Percentiles rank a stretch among this genome's conserved stretches.
These are phyloP conservation scores for Drosophila lini DNA, from an alignment of 1,140 invertebrate species.

Conservation along the genomic window DNA sequence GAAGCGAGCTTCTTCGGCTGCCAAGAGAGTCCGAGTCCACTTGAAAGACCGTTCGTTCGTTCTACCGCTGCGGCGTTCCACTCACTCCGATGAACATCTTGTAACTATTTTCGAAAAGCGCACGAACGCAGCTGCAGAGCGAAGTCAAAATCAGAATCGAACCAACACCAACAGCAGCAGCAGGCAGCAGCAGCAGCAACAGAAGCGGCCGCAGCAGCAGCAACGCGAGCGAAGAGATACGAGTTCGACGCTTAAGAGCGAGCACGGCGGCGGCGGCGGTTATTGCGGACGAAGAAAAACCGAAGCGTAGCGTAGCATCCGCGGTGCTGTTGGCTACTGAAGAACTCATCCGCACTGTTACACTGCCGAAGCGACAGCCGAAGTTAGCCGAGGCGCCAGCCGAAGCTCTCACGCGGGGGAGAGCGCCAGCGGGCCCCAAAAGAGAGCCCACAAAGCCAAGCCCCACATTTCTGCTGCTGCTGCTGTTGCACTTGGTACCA, in stretches of 20 bases:
- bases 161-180: conserved; percentile 40
- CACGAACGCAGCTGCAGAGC: conserved; percentile 83
- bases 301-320: conserved; percentile 78
- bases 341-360: conserved; percentile 66
- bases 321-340: conserved; percentile 73
- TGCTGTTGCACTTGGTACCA: conserved; percentile 30
- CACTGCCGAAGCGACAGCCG: conserved; percentile 38
- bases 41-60: conserved; percentile 62
- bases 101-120: conserved; percentile 84
- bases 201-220: conserved; percentile 15
- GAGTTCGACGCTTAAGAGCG: conserved; percentile 52
- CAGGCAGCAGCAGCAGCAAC: conserved; percentile 36
- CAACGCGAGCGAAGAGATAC: conserved; percentile 22
- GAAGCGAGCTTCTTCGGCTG: conserved; percentile 55
- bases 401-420: conserved; percentile 38
- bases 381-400: conserved; percentile 42
- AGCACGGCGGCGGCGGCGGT: conserved; percentile 10
- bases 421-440: conserved; percentile 8
- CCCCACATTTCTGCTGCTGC: conserved; percentile 43
- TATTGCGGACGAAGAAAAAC: conserved; percentile 42
- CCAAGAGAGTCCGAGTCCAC: conserved; percentile 37
- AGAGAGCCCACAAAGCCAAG: conserved; percentile 48
- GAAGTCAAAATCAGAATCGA: conserved; percentile 50
- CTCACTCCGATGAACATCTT: conserved; percentile 84
- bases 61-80: conserved; percentile 79